Evolutionary conservation across 2,113 vertebrate genomes (phyloP).

Genomic region (Pseudorectes ferrugineus): DNA sequence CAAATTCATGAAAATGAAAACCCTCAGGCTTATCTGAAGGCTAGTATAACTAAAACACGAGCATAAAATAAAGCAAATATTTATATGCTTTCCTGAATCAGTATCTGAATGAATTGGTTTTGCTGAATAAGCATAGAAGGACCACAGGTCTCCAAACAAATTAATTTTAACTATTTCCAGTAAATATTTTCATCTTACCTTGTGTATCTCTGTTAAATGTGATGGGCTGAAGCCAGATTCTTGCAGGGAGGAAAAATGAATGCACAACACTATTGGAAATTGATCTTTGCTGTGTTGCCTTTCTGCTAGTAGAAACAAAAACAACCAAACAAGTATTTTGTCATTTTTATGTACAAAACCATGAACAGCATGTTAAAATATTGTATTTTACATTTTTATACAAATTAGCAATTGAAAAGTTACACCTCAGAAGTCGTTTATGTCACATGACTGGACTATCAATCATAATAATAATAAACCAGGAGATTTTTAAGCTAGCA

Average conservation of each 20-base stretch:
- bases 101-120: not conserved
- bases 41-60: not conserved
- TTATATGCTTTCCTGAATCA: not conserved
- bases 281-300: not conserved
- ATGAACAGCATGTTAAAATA: not conserved
- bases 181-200: not conserved
- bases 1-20: not conserved
- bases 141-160: not conserved
- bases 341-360: not conserved
- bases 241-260: not conserved
- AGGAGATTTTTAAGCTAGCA: constrained; percentile 59
- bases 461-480: constrained; percentile 62
- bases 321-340: not conserved
- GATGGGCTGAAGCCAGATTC: not conserved
- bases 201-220: not conserved
- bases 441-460: constrained; percentile 45
- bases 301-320: not conserved
- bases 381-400: not conserved
- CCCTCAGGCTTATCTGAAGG: not conserved
- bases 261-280: not conserved
- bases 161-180: not conserved
- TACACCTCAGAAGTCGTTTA: constrained; percentile 8
- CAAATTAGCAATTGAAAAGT: constrained; percentile 34
- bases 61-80: not conserved
- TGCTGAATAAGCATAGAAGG: not conserved